Evolutionary conservation across 2,888 invertebrate species (phyloP), one percentile per base, ranked within the genome.

Genomic region (Polymixis lichenea): DNA sequence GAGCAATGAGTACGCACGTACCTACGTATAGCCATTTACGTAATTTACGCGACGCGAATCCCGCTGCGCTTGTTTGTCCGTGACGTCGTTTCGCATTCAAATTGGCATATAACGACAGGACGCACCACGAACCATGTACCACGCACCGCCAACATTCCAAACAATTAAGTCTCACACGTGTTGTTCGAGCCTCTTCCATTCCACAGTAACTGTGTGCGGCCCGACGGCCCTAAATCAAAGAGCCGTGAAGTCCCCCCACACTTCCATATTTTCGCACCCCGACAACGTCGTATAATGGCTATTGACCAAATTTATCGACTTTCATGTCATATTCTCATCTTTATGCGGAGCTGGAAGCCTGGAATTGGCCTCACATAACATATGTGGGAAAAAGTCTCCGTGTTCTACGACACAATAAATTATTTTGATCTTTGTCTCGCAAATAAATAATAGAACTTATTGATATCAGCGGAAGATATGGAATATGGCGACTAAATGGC

Each of bases 271-370:
- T 96, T 95, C 95, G 92, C 95, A 93, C 96, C 93, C 95, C 94
- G 91, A 93, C 94, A 94, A 92, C 93, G 94, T 93, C 94, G 93
- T 95, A 94, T 96, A 96, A 96, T 95, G 92, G 95, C 95, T 94
- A 95, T 95, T 95, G 95, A 95, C 94, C 94, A 95, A 95, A 96
- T 96, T 96, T 95, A 96, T 95, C 93, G 95, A 95, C 94, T 94
- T 94, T 94, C 92, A 92, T 93, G 95, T 95, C 95, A 94, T 95
- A 95, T 95, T 95, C 95, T 93, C 94, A 94, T 95, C 94, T 94
- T 95, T 95, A 94, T 95, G 94, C 92, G 92, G 90, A 90, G 88
- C 90, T 90, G 87, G 88, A 88, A 88, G 88, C 88, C 89, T 90
- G 89, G 90, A 92, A 94, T 94, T 93, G 93, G 92, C 90, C 91